Percentiles rank a stretch among this genome's conserved stretches.
These are phyloP conservation scores for Chirona hameri DNA, from an alignment of 2,888 invertebrate genomes.

Conservation along the genomic window DNA sequence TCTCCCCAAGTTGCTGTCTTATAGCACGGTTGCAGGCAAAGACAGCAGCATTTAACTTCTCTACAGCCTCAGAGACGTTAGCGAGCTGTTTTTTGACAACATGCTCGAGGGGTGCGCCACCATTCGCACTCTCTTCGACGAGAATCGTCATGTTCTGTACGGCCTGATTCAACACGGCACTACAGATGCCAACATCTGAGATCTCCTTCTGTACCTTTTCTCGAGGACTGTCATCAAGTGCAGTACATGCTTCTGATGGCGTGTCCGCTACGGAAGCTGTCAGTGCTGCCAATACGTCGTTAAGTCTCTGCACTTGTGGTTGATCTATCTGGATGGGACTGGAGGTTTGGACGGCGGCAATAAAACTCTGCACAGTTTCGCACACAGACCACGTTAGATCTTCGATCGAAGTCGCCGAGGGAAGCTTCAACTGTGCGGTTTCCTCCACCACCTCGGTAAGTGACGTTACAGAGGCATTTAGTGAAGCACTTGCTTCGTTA, in stretches of 20 bases:
- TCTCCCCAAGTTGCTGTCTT: not conserved
- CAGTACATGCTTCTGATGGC: not conserved
- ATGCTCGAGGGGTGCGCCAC: not conserved
- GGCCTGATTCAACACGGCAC: slow-evolving; percentile 4
- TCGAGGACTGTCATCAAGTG: not conserved
- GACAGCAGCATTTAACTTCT: not conserved
- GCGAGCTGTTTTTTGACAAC: not conserved
- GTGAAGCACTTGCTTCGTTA: not conserved
- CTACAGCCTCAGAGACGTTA: not conserved
- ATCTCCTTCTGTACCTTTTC: not conserved
- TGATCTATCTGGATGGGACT: not conserved
- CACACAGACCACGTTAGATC: slow-evolving; percentile 1
- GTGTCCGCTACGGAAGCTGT: not conserved
- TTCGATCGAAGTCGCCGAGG: not conserved
- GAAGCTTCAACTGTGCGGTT: not conserved
- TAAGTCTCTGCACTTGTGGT: not conserved
- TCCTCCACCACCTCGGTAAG: not conserved
- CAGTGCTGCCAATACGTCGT: not conserved
- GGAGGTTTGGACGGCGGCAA: not conserved
- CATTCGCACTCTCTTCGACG: not conserved
- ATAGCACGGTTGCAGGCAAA: not conserved
- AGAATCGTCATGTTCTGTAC: slow-evolving; percentile 26
- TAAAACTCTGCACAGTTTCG: not conserved
- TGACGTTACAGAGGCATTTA: not conserved
- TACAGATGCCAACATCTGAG: not conserved